Evolutionary conservation across 2,888 invertebrate genomes (phyloP).

Genomic region (Dioctria rufipes): DNA sequence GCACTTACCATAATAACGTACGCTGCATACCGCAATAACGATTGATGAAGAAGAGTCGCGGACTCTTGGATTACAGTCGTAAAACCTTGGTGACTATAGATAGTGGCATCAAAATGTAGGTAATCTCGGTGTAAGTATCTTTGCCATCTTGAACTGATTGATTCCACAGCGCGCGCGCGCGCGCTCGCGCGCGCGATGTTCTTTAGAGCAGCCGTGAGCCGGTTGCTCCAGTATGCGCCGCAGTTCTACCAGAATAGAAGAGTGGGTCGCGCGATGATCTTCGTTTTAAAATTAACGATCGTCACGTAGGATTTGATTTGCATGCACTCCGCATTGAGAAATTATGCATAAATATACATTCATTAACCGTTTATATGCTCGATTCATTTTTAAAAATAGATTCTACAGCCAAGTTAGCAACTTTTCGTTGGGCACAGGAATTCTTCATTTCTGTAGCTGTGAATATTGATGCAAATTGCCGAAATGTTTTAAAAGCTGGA

Average conservation of each 20-base stretch:
- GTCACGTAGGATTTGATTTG: slow-evolving; percentile 26
- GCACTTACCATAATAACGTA: slow-evolving; percentile 9
- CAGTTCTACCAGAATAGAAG: slow-evolving; percentile 44
- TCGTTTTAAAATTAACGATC: neutral
- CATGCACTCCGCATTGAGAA: slow-evolving; percentile 6
- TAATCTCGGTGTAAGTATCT: slow-evolving; percentile 20
- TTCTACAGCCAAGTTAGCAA: too few relatives aligned
- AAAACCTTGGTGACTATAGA: slow-evolving; percentile 22
- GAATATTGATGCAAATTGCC: too few relatives aligned
- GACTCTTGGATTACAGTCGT: slow-evolving; percentile 28
- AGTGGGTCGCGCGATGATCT: slow-evolving; percentile 39
- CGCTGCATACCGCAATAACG: slow-evolving; percentile 21
- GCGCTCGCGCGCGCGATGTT: neutral
- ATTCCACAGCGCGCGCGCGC: slow-evolving; percentile 8
- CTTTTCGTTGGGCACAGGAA: too few relatives aligned
- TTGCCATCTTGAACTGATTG: slow-evolving; percentile 22
- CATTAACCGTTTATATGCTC: neutral
- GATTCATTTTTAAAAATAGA: too few relatives aligned
- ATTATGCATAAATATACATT: neutral
- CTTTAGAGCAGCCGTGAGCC: neutral
- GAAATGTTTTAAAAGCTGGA: too few relatives aligned
- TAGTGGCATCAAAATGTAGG: slow-evolving; percentile 34
- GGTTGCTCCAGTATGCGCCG: slow-evolving; percentile 7
- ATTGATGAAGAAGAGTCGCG: slow-evolving; percentile 36
- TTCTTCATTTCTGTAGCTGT: too few relatives aligned